These are phyloP conservation scores for Oenanthe melanoleuca DNA, from an alignment of 2,113 vertebrate genomes.

Conservation along the genomic window DNA sequence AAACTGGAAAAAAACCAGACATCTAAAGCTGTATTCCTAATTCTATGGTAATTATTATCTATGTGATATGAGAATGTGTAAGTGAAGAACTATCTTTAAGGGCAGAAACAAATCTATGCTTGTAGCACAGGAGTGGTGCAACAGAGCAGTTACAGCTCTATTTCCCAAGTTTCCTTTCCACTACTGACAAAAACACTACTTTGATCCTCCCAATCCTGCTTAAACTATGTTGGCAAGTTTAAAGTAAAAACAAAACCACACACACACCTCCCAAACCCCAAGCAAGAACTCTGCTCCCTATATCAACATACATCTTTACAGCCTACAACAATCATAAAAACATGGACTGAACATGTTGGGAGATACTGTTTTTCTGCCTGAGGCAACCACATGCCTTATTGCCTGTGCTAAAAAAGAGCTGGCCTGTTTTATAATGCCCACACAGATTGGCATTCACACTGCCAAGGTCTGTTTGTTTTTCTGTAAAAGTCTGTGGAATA, in stretches of 20 bases:
- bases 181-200: not conserved
- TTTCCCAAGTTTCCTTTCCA: not conserved
- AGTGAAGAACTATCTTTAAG: not conserved
- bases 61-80: not conserved
- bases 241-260: not conserved
- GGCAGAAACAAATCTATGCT: not conserved
- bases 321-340: not conserved
- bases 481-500: not conserved
- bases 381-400: not conserved
- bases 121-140: not conserved
- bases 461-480: not conserved
- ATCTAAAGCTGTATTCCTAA: not conserved
- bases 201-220: conserved; percentile 16
- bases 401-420: not conserved
- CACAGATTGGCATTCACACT: not conserved
- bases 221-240: not conserved
- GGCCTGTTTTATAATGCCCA: not conserved
- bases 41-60: not conserved
- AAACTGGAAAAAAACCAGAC: not conserved
- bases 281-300: not conserved
- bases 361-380: not conserved
- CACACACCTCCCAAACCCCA: not conserved
- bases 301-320: not conserved
- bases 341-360: not conserved
- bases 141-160: not conserved